These are phyloP conservation scores for Corticium candelabrum DNA, from an alignment of 37 sponge, comb jelly and placozoan species.

Conservation along the genomic window DNA sequence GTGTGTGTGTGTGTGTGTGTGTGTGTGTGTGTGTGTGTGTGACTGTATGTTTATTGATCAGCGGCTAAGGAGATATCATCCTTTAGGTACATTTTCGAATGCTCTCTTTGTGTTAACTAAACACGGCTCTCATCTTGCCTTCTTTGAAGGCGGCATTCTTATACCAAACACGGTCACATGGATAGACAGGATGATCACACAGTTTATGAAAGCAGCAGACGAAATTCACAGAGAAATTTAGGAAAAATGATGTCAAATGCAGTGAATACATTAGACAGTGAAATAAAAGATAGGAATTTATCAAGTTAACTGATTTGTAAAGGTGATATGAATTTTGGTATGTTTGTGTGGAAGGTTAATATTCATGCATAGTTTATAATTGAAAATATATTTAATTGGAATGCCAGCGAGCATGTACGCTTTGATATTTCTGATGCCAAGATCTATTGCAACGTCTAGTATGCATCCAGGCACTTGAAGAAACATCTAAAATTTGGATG, in stretches of 20 bases:
- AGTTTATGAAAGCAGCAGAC: constrained; percentile 30
- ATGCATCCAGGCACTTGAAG: too few relatives aligned
- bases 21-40: not conserved
- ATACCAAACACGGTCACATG: constrained; percentile 52
- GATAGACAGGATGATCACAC: constrained; percentile 62
- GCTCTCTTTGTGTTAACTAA: constrained; percentile 58
- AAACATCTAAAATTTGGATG: too few relatives aligned
- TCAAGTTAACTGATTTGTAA: too few relatives aligned
- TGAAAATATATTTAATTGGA: too few relatives aligned
- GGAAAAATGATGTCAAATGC: too few relatives aligned
- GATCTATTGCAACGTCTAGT: too few relatives aligned
- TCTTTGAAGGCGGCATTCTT: constrained; percentile 60
- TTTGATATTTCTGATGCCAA: too few relatives aligned
- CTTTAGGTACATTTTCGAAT: constrained; percentile 35
- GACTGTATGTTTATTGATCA: not conserved
- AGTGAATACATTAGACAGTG: too few relatives aligned
- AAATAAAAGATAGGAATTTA: too few relatives aligned
- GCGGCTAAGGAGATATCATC: not conserved
- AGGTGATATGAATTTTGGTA: not conserved
- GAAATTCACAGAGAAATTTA: too few relatives aligned
- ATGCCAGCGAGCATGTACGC: too few relatives aligned
- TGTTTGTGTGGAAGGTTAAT: constrained; percentile 20
- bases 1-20: constrained; percentile 5
- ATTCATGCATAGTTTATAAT: too few relatives aligned
- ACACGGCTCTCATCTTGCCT: constrained; percentile 87